Evolutionary conservation across 2,888 invertebrate species (phyloP), one percentile per base, ranked within the genome.

Genomic region (Itoplectis maculator): DNA sequence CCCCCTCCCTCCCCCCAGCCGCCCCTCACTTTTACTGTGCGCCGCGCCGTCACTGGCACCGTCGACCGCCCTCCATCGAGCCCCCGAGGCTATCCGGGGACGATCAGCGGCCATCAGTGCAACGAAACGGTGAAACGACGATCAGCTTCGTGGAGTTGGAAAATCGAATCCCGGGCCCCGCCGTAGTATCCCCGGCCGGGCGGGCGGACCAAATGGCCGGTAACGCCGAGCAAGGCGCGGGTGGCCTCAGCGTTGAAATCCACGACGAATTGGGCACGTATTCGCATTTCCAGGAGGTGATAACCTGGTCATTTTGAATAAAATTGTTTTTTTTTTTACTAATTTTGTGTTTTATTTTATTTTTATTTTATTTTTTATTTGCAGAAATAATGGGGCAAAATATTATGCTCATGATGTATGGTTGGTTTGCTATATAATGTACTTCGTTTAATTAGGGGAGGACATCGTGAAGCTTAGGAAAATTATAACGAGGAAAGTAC

Each of bases 81-180:
- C 47, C 68, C 63, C 54, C 65, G 37, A 37, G 63, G 63, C 74
- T 66, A 78, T 78, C 69, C 47, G 37, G 23, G 45, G 49, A 74
- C 68, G 78, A 82, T 69, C 78, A 35, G 40, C 35, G 65, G 66
- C 59, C 35, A 56, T 76, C 66, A 29, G 59, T 51, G 61, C 72
- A 66, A 61, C 66, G 65, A 45, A 82, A 69, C 47, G 56, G 20
- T 65, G 35, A 74, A 73, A 81, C 69, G 78, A 81, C 69, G 35
- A 74, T 78, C 54, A 59, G 61, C 78, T 63, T 56, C 40, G 51
- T 68, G 45, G 56, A 78, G 23, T 69, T 47, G 73, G 20, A 66
- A 74, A 74, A 68, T 78, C 47, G 69, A 78, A 69, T 78, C 69
- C 23, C 47, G 29, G 65, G n/a, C n/a, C n/a, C n/a, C n/a, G n/a